Base-by-base conservation (phyloP, 2,888 invertebrate genomes). In the Acleris literana region DNA sequence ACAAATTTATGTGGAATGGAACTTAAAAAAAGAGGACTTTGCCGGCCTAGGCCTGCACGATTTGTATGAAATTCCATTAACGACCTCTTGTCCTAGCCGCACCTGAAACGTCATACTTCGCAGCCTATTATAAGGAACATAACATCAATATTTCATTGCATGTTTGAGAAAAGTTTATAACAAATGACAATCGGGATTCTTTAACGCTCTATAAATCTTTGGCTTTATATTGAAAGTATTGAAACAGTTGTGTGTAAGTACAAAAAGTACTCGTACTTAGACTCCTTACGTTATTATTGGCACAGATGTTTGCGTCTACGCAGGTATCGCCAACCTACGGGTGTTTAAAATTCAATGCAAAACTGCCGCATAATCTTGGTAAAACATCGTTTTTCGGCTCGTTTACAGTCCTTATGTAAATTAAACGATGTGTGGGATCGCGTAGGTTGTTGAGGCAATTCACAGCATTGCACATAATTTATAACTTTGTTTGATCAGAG, bases 361-460 rank as follows among this genome's bases (percentile, higher is more conserved):
- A 60, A 20, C 43, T 63, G 51, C 51, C 49, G 33, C 48, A 33
- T 48, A 49, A 46, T 46, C 46, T 46, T 39, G 46, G 33, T 22
- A 39, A 55, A 60, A 55, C 53, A 48, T 53, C 17, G 61, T 46
- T 66, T 56, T 52, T 52, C 55, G 61, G 52, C 25, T 48, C 46
- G 22, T 61, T 54, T 49, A 54, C 22, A n/a, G 7, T 55, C 39
- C 17, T 56, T 56, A 66, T 66, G 65, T 29, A 39, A 64, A 64
- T 58, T 52, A 59, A 46, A 48, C 43, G 63, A 56, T 54, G 66
- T 56, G 68, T 68, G 68, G 64, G 68, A 68, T 46, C n/a, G 18
- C 29, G 65, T 65, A 46, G 65, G 65, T 53, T 17, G 54, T 17
- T 44, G 13, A 33, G 44, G 54, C 20, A 56, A 44, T 61, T 66